Conservation (phyloP, 2,113 vertebrate genomes). For the Macrotus californicus region DNA sequence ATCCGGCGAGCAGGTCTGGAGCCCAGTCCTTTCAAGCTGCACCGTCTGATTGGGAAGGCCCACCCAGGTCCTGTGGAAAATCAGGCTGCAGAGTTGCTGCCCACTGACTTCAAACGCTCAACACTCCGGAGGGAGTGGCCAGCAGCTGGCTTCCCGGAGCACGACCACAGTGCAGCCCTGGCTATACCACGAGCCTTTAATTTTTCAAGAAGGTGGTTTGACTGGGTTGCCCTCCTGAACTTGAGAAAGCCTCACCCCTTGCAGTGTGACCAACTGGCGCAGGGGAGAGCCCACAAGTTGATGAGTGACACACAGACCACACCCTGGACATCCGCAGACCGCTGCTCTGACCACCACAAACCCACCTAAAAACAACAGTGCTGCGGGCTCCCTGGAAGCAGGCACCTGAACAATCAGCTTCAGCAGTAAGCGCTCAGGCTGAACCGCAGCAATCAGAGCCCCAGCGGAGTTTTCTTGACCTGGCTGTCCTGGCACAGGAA, state of each 20-base stretch:
- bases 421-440: background rate
- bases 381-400: background rate
- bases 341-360: background rate
- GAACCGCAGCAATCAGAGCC: background rate
- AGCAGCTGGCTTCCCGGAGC: background rate
- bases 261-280: background rate
- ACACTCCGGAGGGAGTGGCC: background rate
- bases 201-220: slow-evolving; percentile 60
- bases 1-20: background rate
- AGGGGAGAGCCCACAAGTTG: background rate
- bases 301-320: background rate
- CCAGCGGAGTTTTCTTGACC: rapidly evolving
- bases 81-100: background rate
- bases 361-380: background rate
- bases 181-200: slow-evolving; percentile 41
- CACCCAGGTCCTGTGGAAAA: background rate
- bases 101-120: background rate
- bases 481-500: background rate
- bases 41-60: background rate
- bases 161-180: background rate
- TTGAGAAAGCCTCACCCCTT: background rate
- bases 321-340: background rate
- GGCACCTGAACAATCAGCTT: background rate
- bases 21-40: background rate
- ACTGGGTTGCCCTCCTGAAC: background rate